A percentile compares a stretch with the other conserved stretches of the same genome.
Evolutionary conservation across 2,113 vertebrate genomes (phyloP).

Genomic region (pig (Sus scrofa)): DNA sequence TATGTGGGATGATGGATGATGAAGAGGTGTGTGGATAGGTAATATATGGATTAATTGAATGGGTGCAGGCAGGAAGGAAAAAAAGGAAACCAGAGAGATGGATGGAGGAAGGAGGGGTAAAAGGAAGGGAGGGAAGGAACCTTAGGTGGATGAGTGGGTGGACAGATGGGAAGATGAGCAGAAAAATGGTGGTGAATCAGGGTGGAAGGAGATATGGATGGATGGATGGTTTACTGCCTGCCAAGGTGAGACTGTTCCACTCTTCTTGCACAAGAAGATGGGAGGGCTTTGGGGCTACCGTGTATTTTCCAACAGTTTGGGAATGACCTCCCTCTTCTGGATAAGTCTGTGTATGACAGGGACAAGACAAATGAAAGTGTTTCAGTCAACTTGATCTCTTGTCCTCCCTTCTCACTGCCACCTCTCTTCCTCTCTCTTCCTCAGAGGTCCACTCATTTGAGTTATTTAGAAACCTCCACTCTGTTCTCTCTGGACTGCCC

Average conservation of each 20-base stretch:
- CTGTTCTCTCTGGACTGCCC: neutral
- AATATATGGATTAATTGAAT: neutral
- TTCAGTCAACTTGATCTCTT: neutral
- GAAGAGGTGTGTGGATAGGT: neutral
- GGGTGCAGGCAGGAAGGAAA: neutral
- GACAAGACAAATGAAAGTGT: neutral
- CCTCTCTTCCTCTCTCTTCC: neutral
- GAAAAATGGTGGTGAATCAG: neutral
- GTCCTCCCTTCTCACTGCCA: neutral
- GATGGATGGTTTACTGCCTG: no score
- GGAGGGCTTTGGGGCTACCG: neutral
- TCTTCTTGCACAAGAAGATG: neutral
- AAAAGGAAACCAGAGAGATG: no score
- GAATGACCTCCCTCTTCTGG: neutral
- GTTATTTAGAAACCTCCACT: constrained; percentile 62
- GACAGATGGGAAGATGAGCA: neutral
- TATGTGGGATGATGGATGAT: neutral
- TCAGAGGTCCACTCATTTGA: constrained; percentile 5
- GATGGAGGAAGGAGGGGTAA: neutral
- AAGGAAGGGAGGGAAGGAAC: neutral
- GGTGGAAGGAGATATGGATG: no score
- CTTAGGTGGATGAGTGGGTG: neutral
- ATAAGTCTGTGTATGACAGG: neutral
- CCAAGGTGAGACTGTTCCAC: neutral
- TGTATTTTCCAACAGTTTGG: neutral